Base-by-base conservation (phyloP, 64 coral and sea anemone species). In the Stichodactyla mertensii region DNA sequence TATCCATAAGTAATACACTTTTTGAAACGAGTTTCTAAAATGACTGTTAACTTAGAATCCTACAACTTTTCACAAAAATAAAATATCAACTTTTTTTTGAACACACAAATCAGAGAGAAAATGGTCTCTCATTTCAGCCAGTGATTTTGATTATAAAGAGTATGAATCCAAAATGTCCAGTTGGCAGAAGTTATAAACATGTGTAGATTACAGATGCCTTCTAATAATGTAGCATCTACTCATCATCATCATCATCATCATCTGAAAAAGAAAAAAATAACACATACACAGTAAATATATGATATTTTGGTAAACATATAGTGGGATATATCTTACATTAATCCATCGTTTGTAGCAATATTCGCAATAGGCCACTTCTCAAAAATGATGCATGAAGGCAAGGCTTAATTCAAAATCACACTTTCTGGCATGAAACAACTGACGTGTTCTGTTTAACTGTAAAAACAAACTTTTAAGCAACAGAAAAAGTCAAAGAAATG, bases 221-320 rank as follows among this genome's bases (percentile, higher is more conserved):
- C 56, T 58, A 15, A 58, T n/a, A n/a, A 31, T 74, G 69, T n/a
- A 14, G 23, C 24, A 53, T 18, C 20, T 81, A 81, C 61, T 91
- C 89, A 19, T 95, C 93, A 55, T 95, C 93, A 54, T 95, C 94
- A 0, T 95, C 93, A 2, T 95, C 93, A 4, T 94, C 93, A 27
- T 91, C 92, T 58, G 8, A 82, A 27, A 82, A 31, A 57, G 16
- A 36, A 15, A 77, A n/a, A 27, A 16, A 77, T 15, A 77, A 15
- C 45, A 3, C 7, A 67, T 6, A 20, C 3, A 11, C 56, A 87
- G 2, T 22, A 22, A 71, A 71, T 27, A 71, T 16, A 11, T 58
- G 5, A 5, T 0, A 15, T 45, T 45, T 45, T 45, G 0, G 36
- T 45, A 45, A 45, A 45, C 3, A 45, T 45, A 45, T 45, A 45